phyloP scores from a whole-genome alignment of 1,140 invertebrate species.

The Seison nebaliae region DNA sequence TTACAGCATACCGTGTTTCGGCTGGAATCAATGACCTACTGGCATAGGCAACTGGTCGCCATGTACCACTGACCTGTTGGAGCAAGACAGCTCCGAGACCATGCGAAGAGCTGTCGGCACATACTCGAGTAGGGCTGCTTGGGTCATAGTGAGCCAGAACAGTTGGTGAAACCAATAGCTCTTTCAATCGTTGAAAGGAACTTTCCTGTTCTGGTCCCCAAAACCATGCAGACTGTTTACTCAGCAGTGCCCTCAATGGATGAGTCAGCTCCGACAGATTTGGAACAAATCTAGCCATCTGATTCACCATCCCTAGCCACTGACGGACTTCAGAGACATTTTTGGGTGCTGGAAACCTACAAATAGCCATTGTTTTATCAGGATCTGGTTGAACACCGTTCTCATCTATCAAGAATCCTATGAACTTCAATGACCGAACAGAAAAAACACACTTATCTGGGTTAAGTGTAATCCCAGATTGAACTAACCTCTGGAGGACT shows the following conservation, averaged over 20 bases:
- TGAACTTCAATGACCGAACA: constrained; percentile 18
- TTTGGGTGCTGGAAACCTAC: constrained; percentile 8
- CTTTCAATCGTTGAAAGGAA: constrained; percentile 10
- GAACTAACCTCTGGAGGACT: constrained; percentile 15
- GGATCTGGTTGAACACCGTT: constrained; percentile 19
- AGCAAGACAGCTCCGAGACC: constrained; percentile 17
- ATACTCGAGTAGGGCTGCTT: constrained; percentile 4
- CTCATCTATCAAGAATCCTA: constrained; percentile 20
- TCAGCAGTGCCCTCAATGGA: constrained; percentile 12
- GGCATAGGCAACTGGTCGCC: constrained; percentile 21
- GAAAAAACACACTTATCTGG: constrained; percentile 21
- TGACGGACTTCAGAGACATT: constrained; percentile 14
- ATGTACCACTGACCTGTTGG: constrained; percentile 15
- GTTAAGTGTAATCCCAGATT: constrained; percentile 18
- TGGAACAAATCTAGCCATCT: constrained; percentile 14
- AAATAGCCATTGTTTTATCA: constrained; percentile 18
- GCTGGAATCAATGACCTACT: constrained; percentile 19
- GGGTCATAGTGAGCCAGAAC: constrained; percentile 13
- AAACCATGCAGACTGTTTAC: constrained; percentile 13
- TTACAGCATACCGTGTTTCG: constrained; percentile 23
- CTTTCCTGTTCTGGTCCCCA: constrained; percentile 9
- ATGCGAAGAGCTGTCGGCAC: constrained; percentile 11
- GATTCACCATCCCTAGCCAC: constrained; percentile 17
- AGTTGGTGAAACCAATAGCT: constrained; percentile 12
- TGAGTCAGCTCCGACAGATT: constrained; percentile 12